Base-by-base conservation (phyloP, 2,113 vertebrate genomes). In the Scatophagus argus region DNA sequence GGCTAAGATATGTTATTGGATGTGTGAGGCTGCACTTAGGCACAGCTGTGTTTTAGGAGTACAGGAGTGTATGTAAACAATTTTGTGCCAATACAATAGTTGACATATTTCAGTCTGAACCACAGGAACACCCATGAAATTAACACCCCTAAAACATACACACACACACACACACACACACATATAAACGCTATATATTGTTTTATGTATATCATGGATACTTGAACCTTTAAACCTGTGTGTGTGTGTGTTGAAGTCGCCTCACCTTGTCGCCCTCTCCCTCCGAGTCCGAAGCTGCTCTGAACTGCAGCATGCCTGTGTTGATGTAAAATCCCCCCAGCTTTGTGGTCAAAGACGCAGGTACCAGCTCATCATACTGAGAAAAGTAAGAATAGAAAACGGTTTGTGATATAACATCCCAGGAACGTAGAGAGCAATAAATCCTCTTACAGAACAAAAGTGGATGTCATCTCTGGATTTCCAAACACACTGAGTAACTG, bases 251-350 rank as follows among this genome's bases (percentile, higher is more conserved):
- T 65, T 31, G 3, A 41, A 89, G 89, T 65, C 86, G 93, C 65
- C 95, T 94, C 74, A 96, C 96, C 93, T 95, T 96, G 77, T 91
- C 94, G 52, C 96, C 97, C 39, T 98, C 97, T 70, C 96, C 96
- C 85, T 99, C 98, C 0, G 98, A 97, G 54, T 99, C 98, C 0
- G 98, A 99, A 56, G 98, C 94, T 1, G 96, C 96, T 61, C 97
- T 96, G 92, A 99, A 99, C 90, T 99, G 97, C 88, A 99, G 89
- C 2, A 96, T 99, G 58, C 98, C 98, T 3, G 98, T 98, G 91
- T 99, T 99, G 92, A 99, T 98, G 88, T 99, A 99, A 94, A 99
- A 99, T 7, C 98, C 98, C 79, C 98, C 98, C 16, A 98, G 96
- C 92, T 99, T 99, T 73, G 98, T 99, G 91, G 96, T 97, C 87